phyloP scores from a whole-genome alignment of 1,140 invertebrate genomes.

The Solenopsis fugax region DNA sequence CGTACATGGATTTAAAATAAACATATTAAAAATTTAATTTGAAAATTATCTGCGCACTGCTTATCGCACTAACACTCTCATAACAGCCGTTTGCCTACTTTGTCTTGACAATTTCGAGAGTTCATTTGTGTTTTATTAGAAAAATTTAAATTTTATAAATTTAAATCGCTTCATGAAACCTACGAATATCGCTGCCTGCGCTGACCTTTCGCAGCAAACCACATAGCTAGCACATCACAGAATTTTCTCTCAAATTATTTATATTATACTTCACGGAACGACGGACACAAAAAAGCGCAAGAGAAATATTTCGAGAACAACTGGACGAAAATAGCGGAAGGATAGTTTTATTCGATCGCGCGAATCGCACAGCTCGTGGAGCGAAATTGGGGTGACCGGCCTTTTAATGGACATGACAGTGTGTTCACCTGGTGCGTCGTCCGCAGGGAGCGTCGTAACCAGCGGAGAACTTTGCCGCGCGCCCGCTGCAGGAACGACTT shows the following conservation, averaged over 20 bases:
- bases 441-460: conserved; percentile 80
- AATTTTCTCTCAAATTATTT: neutral
- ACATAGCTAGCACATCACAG: neutral
- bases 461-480: conserved; percentile 81
- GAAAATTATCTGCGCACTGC: no score
- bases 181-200: neutral
- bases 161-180: neutral
- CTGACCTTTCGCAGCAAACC: neutral
- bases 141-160: neutral
- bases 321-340: neutral
- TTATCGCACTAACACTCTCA: no score
- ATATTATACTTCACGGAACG: neutral
- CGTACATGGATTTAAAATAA: no score
- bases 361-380: neutral
- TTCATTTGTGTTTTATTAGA: no score
- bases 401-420: neutral
- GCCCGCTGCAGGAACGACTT: conserved; percentile 82
- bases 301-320: neutral
- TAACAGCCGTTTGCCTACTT: no score
- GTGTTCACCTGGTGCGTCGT: conserved; percentile 78
- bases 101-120: no score
- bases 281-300: neutral
- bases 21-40: no score
- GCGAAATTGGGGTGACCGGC: neutral
- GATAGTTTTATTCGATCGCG: neutral